Evolutionary conservation across 2,888 invertebrate genomes (phyloP).

Genomic region (Lasiommata megera): DNA sequence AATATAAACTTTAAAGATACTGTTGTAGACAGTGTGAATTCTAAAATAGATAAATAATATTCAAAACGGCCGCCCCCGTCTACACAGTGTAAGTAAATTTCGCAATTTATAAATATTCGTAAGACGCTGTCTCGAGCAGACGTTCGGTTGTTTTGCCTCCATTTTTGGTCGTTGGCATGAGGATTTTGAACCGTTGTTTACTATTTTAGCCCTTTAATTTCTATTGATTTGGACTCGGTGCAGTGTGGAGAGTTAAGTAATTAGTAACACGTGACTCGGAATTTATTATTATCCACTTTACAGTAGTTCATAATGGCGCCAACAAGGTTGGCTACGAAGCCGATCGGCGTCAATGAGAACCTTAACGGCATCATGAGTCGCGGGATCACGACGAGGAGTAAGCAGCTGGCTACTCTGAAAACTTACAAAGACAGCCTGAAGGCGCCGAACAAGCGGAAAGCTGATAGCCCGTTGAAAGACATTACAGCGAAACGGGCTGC

Average conservation of each 20-base stretch:
- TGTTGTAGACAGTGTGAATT: conserved; percentile 46
- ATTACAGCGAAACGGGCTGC: conserved; percentile 90
- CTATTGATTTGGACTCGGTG: background rate
- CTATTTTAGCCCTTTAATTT: conserved; percentile 27
- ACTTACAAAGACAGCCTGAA: conserved; percentile 68
- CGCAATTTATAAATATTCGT: conserved; percentile 42
- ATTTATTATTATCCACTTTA: conserved; percentile 42
- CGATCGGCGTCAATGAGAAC: conserved; percentile 72
- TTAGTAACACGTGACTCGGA: conserved; percentile 51
- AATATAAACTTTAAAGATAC: conserved; percentile 45
- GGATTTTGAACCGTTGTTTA: conserved; percentile 58
- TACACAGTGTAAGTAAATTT: conserved; percentile 57
- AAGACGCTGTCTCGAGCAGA: conserved; percentile 53
- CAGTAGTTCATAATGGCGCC: conserved; percentile 82
- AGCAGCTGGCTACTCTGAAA: conserved; percentile 77
- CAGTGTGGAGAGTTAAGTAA: conserved; percentile 1
- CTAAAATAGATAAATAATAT: conserved; percentile 42
- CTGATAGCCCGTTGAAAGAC: conserved; percentile 89
- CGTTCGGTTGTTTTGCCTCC: conserved; percentile 78
- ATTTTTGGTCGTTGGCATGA: conserved; percentile 68
- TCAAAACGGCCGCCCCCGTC: conserved; percentile 63
- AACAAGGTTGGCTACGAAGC: conserved; percentile 78
- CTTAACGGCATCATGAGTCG: conserved; percentile 68
- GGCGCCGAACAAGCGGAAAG: conserved; percentile 88
- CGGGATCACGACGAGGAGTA: conserved; percentile 83